Conservation (phyloP, 2,113 vertebrate genomes). For the Amazona guildingii region DNA sequence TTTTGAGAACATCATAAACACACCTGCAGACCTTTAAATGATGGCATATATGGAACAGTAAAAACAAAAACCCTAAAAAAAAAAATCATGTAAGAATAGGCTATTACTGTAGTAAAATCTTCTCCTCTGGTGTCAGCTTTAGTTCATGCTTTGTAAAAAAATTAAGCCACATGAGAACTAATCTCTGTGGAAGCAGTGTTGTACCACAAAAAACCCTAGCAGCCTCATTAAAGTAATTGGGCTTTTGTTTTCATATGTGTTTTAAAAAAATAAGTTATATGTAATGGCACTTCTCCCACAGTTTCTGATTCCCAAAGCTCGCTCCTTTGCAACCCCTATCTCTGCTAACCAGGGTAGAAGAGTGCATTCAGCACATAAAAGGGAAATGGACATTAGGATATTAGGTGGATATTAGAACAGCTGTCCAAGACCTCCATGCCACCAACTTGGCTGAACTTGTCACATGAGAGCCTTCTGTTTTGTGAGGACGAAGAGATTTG, state of each 20-base stretch:
- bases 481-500: neutral
- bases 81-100: neutral
- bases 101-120: neutral
- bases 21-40: neutral
- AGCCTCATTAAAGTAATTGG: neutral
- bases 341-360: neutral
- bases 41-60: neutral
- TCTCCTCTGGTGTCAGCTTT: neutral
- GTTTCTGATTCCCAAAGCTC: neutral
- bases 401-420: neutral
- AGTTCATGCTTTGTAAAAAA: neutral
- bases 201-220: neutral
- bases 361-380: neutral
- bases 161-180: neutral
- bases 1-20: neutral
- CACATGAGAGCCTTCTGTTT: neutral
- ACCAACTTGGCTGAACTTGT: neutral
- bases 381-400: neutral
- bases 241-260: neutral
- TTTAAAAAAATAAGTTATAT: neutral
- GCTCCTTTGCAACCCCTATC: neutral
- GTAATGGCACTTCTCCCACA: neutral
- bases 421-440: neutral
- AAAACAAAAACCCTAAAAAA: neutral
- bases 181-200: neutral